phyloP scores from a whole-genome alignment of 2,888 invertebrate genomes.

The Aporophyla nigra region DNA sequence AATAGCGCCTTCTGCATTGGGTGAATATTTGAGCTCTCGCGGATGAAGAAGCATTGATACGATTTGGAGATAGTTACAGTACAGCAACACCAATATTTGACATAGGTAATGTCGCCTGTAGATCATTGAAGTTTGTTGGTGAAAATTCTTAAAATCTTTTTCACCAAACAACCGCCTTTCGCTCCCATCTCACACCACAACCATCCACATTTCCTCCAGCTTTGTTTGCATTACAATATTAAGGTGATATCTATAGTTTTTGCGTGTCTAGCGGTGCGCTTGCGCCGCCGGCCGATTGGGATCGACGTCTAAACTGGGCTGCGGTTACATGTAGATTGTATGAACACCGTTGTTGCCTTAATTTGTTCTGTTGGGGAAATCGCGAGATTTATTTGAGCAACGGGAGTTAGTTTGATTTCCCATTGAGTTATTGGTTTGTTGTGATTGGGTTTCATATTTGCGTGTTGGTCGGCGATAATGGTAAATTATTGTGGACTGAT shows the following conservation, averaged over 20 bases:
- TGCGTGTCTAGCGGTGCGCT: constrained; percentile 75
- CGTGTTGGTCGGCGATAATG: constrained; percentile 51
- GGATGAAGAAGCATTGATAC: not conserved
- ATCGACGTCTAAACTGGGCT: constrained; percentile 67
- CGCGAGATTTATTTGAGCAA: constrained; percentile 64
- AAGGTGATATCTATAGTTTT: constrained; percentile 81
- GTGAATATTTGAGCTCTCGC: not conserved
- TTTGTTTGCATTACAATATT: constrained; percentile 83
- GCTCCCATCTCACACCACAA: constrained; percentile 61
- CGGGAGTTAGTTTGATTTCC: constrained; percentile 62
- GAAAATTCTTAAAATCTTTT: not conserved
- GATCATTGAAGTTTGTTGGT: not conserved
- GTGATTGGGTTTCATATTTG: constrained; percentile 51
- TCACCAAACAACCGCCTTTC: constrained; percentile 29
- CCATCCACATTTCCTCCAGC: constrained; percentile 79
- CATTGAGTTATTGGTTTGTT: constrained; percentile 56
- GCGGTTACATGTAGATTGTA: constrained; percentile 72
- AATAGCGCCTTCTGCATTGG: not conserved
- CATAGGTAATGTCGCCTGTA: not conserved
- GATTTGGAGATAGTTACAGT: not conserved
- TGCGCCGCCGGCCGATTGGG: constrained; percentile 69
- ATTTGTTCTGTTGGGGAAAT: constrained; percentile 62
- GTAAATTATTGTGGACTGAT: constrained; percentile 43
- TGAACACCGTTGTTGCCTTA: constrained; percentile 57
- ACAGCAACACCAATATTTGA: no score